Conservation (phyloP, 1,140 invertebrate genomes). For the Drosophila seguyi region DNA sequence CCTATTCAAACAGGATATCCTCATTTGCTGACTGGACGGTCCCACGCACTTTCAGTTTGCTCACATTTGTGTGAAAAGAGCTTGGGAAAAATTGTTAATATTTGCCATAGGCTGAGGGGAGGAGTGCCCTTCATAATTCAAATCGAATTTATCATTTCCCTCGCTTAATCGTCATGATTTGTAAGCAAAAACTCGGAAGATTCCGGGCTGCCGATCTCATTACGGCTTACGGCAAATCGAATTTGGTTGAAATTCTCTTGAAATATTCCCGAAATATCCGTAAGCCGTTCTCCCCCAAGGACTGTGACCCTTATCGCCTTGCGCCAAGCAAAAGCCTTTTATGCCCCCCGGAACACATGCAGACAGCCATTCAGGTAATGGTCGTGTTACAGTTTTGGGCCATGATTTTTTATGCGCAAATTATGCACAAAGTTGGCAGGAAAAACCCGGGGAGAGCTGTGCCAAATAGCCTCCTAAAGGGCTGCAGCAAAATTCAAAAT, state of each 20-base stretch:
- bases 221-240: slow-evolving; percentile 22
- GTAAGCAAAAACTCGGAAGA: slow-evolving; percentile 8
- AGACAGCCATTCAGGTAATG: slow-evolving; percentile 63
- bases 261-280: slow-evolving; percentile 8
- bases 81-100: slow-evolving; percentile 25
- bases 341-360: slow-evolving; percentile 30
- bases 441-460: background rate
- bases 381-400: slow-evolving; percentile 58
- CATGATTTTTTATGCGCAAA: slow-evolving; percentile 76
- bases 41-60: slow-evolving; percentile 31
- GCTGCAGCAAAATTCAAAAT: slow-evolving; percentile 75
- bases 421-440: slow-evolving; percentile 68
- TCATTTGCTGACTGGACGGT: slow-evolving; percentile 43
- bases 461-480: slow-evolving; percentile 34
- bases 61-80: slow-evolving; percentile 38
- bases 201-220: slow-evolving; percentile 5
- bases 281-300: slow-evolving; percentile 2
- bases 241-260: slow-evolving; percentile 10
- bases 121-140: background rate
- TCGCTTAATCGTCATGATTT: slow-evolving; percentile 37
- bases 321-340: slow-evolving; percentile 21
- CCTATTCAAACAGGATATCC: slow-evolving; percentile 41
- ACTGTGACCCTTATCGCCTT: slow-evolving; percentile 19
- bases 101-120: background rate
- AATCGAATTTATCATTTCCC: slow-evolving; percentile 34